phyloP scores from a whole-genome alignment of 2,797 vertebrate genomes.

The Lepus oiostolus region DNA sequence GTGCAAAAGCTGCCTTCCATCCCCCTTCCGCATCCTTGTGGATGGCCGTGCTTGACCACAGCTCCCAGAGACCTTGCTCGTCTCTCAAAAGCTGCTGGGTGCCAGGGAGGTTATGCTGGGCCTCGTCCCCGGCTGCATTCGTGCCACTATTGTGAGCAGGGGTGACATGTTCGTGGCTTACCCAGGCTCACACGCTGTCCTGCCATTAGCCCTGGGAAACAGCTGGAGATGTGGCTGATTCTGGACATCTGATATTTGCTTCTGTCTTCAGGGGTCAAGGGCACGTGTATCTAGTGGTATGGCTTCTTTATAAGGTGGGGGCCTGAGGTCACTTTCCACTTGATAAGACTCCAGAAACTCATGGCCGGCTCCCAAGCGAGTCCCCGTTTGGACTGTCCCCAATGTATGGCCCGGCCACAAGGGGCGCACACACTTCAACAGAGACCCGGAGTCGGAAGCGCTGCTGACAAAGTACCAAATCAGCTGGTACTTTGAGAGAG shows the following conservation, averaged over 20 bases:
- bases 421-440: background rate
- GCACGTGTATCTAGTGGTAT: too few species aligned
- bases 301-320: background rate
- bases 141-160: slow-evolving; percentile 40
- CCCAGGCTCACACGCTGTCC: background rate
- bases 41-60: background rate
- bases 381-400: background rate
- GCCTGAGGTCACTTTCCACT: background rate
- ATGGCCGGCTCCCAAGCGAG: background rate
- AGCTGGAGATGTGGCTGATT: background rate
- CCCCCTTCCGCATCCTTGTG: background rate
- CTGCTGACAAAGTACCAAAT: background rate
- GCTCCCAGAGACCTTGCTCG: background rate
- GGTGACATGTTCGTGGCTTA: background rate
- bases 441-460: background rate
- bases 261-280: background rate
- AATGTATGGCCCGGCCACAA: background rate
- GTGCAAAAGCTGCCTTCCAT: background rate
- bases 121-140: background rate
- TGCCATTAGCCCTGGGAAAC: background rate
- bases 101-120: slow-evolving; percentile 16
- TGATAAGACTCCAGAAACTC: background rate
- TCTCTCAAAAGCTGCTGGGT: background rate
- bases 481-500: slow-evolving; percentile 26
- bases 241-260: background rate